Percentiles rank a stretch among this genome's conserved stretches.
Conservation (phyloP, 2,888 invertebrate genomes). For the Athrips mouffetella region DNA sequence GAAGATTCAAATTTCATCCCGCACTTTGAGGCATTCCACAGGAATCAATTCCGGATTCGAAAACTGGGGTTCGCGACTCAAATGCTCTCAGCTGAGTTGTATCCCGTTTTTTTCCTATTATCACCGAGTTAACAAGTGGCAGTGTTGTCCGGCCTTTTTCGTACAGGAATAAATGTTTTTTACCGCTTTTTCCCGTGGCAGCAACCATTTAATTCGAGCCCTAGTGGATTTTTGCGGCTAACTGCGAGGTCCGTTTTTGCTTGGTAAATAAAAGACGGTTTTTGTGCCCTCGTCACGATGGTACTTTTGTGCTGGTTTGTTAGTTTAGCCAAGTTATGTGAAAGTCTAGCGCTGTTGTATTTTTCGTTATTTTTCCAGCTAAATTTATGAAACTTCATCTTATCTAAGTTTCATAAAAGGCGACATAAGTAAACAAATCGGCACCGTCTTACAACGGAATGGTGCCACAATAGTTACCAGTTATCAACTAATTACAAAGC, state of each 20-base stretch:
- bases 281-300: no score
- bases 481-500: no score
- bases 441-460: no score
- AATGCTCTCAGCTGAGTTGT: not conserved
- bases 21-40: constrained; percentile 10
- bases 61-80: constrained; percentile 13
- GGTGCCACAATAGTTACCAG: no score
- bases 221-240: constrained; percentile 15
- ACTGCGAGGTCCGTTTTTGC: constrained; percentile 12
- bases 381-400: no score
- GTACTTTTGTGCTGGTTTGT: no score
- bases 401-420: no score
- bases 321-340: no score
- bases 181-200: constrained; percentile 8
- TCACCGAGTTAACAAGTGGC: constrained; percentile 21
- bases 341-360: no score
- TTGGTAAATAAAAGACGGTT: constrained; percentile 8
- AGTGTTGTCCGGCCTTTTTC: constrained; percentile 14
- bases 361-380: no score
- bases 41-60: constrained; percentile 20
- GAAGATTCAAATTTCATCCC: no score
- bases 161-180: constrained; percentile 8
- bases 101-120: constrained; percentile 16
- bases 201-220: constrained; percentile 13
- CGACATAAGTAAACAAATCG: no score